Percentiles rank a stretch among this genome's conserved stretches.
Evolutionary conservation across 2,888 invertebrate species (phyloP).

Genomic region (Bruchidius siliquastri): DNA sequence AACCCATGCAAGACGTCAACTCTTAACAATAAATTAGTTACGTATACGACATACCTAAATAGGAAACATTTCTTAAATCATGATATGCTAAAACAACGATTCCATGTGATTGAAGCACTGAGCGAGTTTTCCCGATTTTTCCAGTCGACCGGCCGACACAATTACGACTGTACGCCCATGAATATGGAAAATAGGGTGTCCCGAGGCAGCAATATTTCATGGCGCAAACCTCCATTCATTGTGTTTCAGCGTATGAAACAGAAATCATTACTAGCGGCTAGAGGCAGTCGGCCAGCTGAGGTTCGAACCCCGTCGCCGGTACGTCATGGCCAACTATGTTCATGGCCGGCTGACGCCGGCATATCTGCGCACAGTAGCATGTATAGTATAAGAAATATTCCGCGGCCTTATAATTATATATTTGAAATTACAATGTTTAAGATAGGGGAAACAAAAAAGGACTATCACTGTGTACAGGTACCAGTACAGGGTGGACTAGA

Average conservation of each 20-base stretch:
- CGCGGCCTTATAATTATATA: constrained; percentile 46
- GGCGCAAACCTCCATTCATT: constrained; percentile 26
- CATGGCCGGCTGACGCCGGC: constrained; percentile 16
- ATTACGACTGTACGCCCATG: not conserved
- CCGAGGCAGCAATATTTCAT: constrained; percentile 25
- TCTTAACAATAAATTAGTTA: too few relatives aligned
- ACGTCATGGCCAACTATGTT: not conserved
- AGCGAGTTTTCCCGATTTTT: too few relatives aligned
- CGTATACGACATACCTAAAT: too few relatives aligned
- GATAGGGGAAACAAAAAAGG: constrained; percentile 35
- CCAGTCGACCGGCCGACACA: too few relatives aligned
- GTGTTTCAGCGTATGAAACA: constrained; percentile 25
- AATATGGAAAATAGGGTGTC: constrained; percentile 10
- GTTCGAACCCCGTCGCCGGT: not conserved
- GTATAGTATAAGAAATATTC: constrained; percentile 46
- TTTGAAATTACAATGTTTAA: constrained; percentile 49
- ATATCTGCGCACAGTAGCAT: constrained; percentile 46
- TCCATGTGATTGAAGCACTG: not conserved
- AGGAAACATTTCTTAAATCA: too few relatives aligned
- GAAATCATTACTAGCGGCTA: constrained; percentile 22
- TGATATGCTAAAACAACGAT: too few relatives aligned
- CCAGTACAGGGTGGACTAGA: not conserved
- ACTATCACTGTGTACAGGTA: not conserved
- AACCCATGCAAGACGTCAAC: too few relatives aligned
- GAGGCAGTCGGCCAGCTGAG: constrained; percentile 19